Percentiles rank a stretch among this genome's conserved stretches.
Conservation (phyloP, 2,888 invertebrate species). For the Microdon myrmicae region DNA sequence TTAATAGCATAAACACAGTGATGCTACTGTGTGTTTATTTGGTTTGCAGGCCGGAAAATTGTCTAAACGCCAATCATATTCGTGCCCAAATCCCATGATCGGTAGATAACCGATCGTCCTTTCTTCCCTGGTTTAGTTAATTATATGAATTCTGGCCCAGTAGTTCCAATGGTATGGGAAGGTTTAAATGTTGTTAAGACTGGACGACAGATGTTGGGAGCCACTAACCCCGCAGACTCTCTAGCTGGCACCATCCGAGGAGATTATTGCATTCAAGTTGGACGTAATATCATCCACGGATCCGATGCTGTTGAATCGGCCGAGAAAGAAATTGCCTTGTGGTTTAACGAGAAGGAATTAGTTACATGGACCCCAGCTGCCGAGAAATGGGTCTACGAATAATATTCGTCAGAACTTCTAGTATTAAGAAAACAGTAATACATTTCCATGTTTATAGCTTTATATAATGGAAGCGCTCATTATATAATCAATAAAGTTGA, state of each 20-base stretch:
- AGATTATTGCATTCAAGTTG: constrained; percentile 94
- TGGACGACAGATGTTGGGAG: constrained; percentile 95
- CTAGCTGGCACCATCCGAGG: constrained; percentile 97
- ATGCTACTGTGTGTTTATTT: too few relatives aligned
- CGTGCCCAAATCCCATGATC: too few relatives aligned
- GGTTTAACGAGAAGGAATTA: constrained; percentile 91
- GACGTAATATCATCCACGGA: constrained; percentile 97
- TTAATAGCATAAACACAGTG: too few relatives aligned
- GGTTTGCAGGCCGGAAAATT: too few relatives aligned
- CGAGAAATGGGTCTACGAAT: constrained; percentile 93
- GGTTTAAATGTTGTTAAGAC: constrained; percentile 94
- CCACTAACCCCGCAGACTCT: constrained; percentile 96
- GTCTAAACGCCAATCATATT: too few relatives aligned
- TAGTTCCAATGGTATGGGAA: constrained; percentile 97
- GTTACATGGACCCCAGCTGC: constrained; percentile 84
- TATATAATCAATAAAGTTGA: too few relatives aligned
- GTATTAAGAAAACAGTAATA: constrained; percentile 41
- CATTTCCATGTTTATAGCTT: constrained; percentile 46
- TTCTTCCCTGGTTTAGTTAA: constrained; percentile 95
- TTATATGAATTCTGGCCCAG: constrained; percentile 96
- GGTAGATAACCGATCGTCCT: too few relatives aligned
- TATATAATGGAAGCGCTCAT: constrained; percentile 21
- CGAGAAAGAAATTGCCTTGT: constrained; percentile 92
- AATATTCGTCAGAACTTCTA: constrained; percentile 52
- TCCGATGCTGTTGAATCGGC: constrained; percentile 97